Evolutionary conservation across 2,113 vertebrate genomes (phyloP), one percentile per base, ranked within the genome.

Genomic region (Tetrao urogallus): DNA sequence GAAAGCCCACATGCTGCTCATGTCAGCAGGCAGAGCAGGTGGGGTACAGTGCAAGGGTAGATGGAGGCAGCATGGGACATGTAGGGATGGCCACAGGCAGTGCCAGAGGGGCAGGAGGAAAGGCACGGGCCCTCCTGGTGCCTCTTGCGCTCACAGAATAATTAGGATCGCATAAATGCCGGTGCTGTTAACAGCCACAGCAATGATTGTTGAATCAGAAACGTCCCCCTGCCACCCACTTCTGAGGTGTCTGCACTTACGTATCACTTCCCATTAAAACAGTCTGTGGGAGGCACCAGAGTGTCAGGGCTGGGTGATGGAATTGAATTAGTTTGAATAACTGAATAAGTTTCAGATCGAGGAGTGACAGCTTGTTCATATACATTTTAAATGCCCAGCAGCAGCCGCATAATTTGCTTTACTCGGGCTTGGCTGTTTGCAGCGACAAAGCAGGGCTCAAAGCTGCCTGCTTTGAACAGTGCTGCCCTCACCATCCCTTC

Each of bases 261-360:
- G 24, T 45, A 93, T 96, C 81, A 50, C 81, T 89, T 81, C 64
- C 89, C 78, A 90, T 96, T 89, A 94, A 92, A 94, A 89, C 34
- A 67, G 92, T 89, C 84, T 72, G 58, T 71, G 86, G 88, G 92
- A 83, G 91, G 40, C 2, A 25, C 86, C 2, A 1, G 77, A 38
- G 80, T 93, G 83, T 94, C 89, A 92, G 81, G 90, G 58, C 66
- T 94, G 67, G 52, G 71, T 79, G 89, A 92, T 90, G 45, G 86
- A 94, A 95, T 58, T 87, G 84, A 94, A 92, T 95, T 95, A 89
- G 73, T 95, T 94, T 92, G 89, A 95, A 92, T 93, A 95, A 87
- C 93, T 87, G 89, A 95, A 78, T 90, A 92, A 96, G 83, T 92
- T 94, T 91, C 79, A 92, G 88, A 84, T 93, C 77, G 65, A 63